Evolutionary conservation across 2,113 vertebrate species (phyloP).

Genomic region (Chaetodon trifascialis): DNA sequence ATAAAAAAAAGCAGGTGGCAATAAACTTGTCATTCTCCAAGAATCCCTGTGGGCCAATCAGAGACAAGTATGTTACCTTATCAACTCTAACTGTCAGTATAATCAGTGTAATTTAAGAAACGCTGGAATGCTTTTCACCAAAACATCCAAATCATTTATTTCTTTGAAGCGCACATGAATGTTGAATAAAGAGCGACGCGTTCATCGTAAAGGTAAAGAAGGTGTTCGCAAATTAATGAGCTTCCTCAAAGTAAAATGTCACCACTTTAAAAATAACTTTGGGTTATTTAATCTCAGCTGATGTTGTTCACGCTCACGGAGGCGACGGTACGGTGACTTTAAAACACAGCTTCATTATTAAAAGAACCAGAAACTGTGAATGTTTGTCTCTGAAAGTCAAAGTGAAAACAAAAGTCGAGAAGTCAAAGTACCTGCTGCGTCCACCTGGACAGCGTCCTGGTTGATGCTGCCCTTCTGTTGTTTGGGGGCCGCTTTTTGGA

Average conservation of each 20-base stretch:
- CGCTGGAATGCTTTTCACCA: background rate
- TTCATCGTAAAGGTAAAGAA: background rate
- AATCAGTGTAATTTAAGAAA: background rate
- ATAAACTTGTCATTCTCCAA: slow-evolving; percentile 20
- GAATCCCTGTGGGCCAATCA: slow-evolving; percentile 2
- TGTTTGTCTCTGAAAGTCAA: too few relatives aligned
- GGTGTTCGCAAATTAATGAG: background rate
- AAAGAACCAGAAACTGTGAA: too few relatives aligned
- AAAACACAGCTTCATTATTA: too few relatives aligned
- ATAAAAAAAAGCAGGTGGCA: slow-evolving; percentile 10
- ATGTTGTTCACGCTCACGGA: background rate
- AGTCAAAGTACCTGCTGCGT: too few relatives aligned
- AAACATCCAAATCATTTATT: background rate
- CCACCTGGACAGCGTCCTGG: too few relatives aligned
- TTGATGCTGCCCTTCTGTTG: too few relatives aligned
- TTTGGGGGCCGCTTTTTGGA: too few relatives aligned
- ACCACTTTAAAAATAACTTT: background rate
- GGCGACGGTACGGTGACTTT: too few relatives aligned
- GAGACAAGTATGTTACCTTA: slow-evolving; percentile 9
- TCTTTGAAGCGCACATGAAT: background rate
- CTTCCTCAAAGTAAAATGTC: background rate
- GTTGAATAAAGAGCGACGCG: background rate
- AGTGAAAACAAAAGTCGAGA: too few relatives aligned
- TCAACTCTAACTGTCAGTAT: background rate
- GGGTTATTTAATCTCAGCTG: background rate